phyloP scores from a whole-genome alignment of 2,888 invertebrate genomes.

The Torymus aiolomorphi region DNA sequence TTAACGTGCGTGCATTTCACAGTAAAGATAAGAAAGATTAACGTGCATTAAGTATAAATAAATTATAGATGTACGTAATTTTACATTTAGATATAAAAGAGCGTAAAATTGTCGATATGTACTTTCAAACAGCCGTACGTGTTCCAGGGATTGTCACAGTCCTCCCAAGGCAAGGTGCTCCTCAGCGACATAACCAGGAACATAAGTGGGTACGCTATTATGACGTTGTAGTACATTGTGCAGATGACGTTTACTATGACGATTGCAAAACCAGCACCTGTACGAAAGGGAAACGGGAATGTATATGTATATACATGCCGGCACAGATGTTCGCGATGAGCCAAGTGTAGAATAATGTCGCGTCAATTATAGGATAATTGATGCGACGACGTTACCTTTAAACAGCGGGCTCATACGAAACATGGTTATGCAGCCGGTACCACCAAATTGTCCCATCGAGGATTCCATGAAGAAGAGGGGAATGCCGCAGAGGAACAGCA shows the following conservation, averaged over 20 bases:
- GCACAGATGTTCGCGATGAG: too few species aligned
- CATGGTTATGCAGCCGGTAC: conserved; percentile 87
- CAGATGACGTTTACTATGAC: conserved; percentile 88
- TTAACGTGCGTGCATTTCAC: too few species aligned
- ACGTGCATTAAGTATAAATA: neutral
- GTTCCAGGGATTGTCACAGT: conserved; percentile 90
- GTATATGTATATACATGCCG: too few species aligned
- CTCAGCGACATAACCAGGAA: conserved; percentile 86
- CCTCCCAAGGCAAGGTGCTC: conserved; percentile 85
- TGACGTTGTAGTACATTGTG: conserved; percentile 89
- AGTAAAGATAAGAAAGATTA: neutral
- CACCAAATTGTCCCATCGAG: conserved; percentile 89
- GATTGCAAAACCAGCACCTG: conserved; percentile 91
- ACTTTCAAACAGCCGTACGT: conserved; percentile 84
- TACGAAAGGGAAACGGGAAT: neutral
- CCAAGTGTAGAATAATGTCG: conserved; percentile 2
- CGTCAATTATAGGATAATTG: neutral
- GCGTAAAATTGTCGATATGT: neutral
- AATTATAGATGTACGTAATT: neutral
- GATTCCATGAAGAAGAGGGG: conserved; percentile 93
- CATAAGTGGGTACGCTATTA: conserved; percentile 89
- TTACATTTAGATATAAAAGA: neutral
- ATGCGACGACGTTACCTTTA: conserved; percentile 81
- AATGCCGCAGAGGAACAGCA: conserved; percentile 88
- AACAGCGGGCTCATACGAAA: conserved; percentile 89